Evolutionary conservation across 2,113 vertebrate genomes (phyloP), one percentile per base, ranked within the genome.

Genomic region (Hystrix brachyura): DNA sequence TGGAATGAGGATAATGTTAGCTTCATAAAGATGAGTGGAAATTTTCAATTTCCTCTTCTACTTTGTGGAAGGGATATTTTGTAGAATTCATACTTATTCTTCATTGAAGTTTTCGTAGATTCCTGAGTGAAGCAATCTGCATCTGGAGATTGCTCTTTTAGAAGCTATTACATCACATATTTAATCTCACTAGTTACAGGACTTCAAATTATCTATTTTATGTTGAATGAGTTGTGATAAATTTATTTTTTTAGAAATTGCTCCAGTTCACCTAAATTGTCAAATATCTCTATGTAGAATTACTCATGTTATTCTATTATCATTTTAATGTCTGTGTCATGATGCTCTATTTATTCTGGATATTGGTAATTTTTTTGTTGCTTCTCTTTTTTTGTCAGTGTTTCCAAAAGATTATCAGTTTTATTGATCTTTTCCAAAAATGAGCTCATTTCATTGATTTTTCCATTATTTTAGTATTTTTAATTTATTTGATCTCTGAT

Each of bases 161-260:
- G 38, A 93, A 72, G n/a, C 62, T 8, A 78, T 89, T 89, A 90
- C 51, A 38, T 78, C 62, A 89, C 2, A 69, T 46, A 96, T 32
- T 93, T 32, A 80, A 90, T 38, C 38, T 62, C n/a, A 94, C 29
- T 59, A 87, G 51, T 67, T 80, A 85, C 25, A 71, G n/a, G 34
- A 71, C 38, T 38, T 71, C n/a, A 71, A 38, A n/a, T 71, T 38
- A 19, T 19, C 14, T 85, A 5, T 60, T 51, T 7, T 23, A 46
- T 48, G 32, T 65, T 86, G 55, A 80, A 9, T 72, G 18, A 71
- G n/a, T 71, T 38, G n/a, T 21, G 17, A 38, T 38, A 71, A 71
- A 38, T 38, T 21, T 18, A 71, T 71, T 71, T 71, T 64, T 38
- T 38, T 14, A 34, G 17, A 90, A 55, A 48, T 23, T 55, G 7